Evolutionary conservation across 2,797 vertebrate species (phyloP), one percentile per base, ranked within the genome.

Genomic region (Cuculus canorus): DNA sequence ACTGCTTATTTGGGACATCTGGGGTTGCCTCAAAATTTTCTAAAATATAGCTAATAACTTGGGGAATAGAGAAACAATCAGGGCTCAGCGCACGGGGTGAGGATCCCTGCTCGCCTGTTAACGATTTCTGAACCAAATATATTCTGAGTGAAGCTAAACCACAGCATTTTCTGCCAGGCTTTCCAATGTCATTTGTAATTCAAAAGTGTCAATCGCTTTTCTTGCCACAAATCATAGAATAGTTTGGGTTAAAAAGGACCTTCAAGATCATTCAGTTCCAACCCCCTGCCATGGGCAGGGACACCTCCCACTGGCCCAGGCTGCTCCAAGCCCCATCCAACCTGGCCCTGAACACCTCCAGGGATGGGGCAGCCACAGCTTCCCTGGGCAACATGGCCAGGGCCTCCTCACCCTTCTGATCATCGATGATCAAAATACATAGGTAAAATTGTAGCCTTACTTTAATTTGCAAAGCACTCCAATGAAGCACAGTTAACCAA

Each of bases 401-500:
- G 17, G 47, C 21, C 47, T 47, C 47, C 21, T 21, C 47, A 21
- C 21, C 10, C 47, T 47, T 19, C 11, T 47, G 47, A 47, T 22
- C 47, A 37, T 25, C 28, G 41, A 50, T 7, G 25, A 77, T 10
- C 22, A 69, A 78, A 73, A 77, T 7, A 8, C 0, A 5, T 2
- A 72, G 17, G 27, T 14, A 57, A 71, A 50, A 39, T 1, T 32
- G 47, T 16, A 28, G 53, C 30, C 37, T 30, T 33, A 19, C 24
- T 78, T 72, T 10, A 32, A 86, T 35, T 41, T 53, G 37, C 1
- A 0, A 65, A 35, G 43, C 17, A 30, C 11, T 10, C 21, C 7
- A 47, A 17, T 0, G 15, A 35, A 19, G 16, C 1, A 5, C 9
- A 53, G 79, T 25, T 66, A 18, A 30, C 10, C 25, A 4, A 27